phyloP scores from a whole-genome alignment of 1,140 invertebrate genomes.

The Dreissena rostriformis region DNA sequence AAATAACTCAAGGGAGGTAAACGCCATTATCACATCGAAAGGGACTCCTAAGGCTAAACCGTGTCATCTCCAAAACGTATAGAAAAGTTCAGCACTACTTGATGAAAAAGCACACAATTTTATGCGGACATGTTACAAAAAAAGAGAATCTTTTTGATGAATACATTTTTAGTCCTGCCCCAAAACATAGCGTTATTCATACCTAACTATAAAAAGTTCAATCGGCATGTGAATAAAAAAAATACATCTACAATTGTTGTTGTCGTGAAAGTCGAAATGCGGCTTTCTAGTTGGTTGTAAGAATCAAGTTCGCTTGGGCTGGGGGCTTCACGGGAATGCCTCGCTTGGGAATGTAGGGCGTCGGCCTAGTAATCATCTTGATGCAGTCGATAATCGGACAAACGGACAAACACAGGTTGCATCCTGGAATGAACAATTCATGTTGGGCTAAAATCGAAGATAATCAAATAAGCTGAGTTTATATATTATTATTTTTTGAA shows the following conservation, averaged over 20 bases:
- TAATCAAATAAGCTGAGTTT: too few relatives aligned
- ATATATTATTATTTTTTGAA: too few relatives aligned
- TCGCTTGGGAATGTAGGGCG: constrained; percentile 80
- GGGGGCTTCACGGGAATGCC: constrained; percentile 72
- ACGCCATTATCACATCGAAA: too few relatives aligned
- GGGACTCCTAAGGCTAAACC: too few relatives aligned
- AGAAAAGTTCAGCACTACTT: background rate
- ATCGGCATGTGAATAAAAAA: background rate
- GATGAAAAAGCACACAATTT: background rate
- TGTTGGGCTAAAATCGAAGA: too few relatives aligned
- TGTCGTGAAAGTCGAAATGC: background rate
- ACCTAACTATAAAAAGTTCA: background rate
- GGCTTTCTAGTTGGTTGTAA: constrained; percentile 45
- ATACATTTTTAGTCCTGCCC: background rate
- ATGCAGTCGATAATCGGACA: constrained; percentile 99
- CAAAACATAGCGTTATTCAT: background rate
- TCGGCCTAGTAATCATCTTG: constrained; percentile 84
- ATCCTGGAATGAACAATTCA: constrained; percentile 83
- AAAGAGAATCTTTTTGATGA: background rate
- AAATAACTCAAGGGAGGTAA: too few relatives aligned
- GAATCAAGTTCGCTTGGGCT: constrained; percentile 42
- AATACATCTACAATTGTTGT: background rate
- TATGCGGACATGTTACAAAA: background rate
- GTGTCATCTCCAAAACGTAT: too few relatives aligned
- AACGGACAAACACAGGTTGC: constrained; percentile 96